Percentiles rank a stretch among this genome's conserved stretches.
Evolutionary conservation across 2,797 vertebrate species (phyloP).

Genomic region (Limosa lapponica): DNA sequence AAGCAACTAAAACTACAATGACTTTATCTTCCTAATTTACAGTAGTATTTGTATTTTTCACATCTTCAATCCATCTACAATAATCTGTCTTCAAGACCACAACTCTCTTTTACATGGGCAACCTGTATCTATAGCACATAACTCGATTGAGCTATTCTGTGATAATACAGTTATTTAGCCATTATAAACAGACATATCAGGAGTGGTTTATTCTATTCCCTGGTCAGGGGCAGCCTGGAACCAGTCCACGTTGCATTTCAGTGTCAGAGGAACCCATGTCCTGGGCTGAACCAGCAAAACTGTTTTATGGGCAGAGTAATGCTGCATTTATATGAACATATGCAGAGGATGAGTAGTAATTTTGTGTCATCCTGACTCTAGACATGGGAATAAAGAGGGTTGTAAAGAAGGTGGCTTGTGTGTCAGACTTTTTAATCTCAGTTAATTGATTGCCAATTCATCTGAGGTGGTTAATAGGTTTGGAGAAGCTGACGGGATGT

Average conservation of each 20-base stretch:
- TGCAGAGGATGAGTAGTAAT: background rate
- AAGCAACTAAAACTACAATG: background rate
- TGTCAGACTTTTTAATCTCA: background rate
- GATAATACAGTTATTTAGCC: background rate
- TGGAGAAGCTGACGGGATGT: background rate
- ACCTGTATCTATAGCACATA: background rate
- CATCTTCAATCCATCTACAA: background rate
- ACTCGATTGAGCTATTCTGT: background rate
- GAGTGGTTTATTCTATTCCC: background rate
- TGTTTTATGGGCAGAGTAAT: background rate
- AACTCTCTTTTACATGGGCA: background rate
- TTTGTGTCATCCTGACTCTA: background rate
- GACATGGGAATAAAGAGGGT: background rate
- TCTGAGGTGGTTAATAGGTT: background rate
- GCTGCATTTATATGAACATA: background rate
- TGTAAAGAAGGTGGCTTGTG: background rate
- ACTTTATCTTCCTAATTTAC: background rate
- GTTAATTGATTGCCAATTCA: constrained; percentile 17
- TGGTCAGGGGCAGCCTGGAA: background rate
- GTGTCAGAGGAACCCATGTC: background rate
- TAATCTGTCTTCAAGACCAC: background rate
- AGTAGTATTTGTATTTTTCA: background rate
- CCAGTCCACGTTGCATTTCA: background rate
- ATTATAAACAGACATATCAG: background rate
- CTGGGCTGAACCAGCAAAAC: background rate